Conservation (phyloP, 2,888 invertebrate genomes). For the Orgyia antiqua region DNA sequence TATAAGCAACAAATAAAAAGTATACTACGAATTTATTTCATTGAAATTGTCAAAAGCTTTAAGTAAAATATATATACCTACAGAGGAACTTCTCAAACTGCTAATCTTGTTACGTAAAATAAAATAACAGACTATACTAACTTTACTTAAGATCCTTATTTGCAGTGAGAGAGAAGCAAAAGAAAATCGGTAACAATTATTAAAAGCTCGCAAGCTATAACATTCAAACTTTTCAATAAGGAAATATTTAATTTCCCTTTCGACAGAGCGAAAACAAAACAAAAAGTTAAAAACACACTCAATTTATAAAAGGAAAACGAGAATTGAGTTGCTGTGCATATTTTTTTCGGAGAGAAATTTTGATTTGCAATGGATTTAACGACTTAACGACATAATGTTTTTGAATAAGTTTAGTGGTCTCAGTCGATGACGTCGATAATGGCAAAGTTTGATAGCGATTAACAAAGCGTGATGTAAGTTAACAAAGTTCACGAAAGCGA, state of each 20-base stretch:
- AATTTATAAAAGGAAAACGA: slow-evolving; percentile 52
- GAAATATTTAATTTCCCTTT: slow-evolving; percentile 65
- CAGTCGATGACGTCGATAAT: slow-evolving; percentile 70
- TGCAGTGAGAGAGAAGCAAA: slow-evolving; percentile 24
- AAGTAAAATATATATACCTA: too few relatives aligned
- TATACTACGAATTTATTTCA: too few relatives aligned
- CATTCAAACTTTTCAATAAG: slow-evolving; percentile 63
- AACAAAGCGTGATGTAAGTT: slow-evolving; percentile 73
- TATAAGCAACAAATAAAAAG: too few relatives aligned
- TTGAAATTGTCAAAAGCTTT: too few relatives aligned
- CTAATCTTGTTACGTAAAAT: slow-evolving; percentile 15
- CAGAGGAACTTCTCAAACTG: too few relatives aligned
- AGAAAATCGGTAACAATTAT: slow-evolving; percentile 52
- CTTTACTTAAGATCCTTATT: slow-evolving; percentile 18
- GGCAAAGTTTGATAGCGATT: slow-evolving; percentile 74
- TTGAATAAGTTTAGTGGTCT: slow-evolving; percentile 69
- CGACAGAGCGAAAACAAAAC: slow-evolving; percentile 38
- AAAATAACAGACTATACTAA: slow-evolving; percentile 18
- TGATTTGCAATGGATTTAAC: slow-evolving; percentile 15
- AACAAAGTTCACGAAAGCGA: slow-evolving; percentile 73
- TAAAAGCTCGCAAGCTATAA: slow-evolving; percentile 47
- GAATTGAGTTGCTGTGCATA: slow-evolving; percentile 50
- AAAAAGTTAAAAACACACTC: slow-evolving; percentile 53
- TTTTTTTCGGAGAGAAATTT: slow-evolving; percentile 26
- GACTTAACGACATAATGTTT: slow-evolving; percentile 54